Base-by-base conservation (phyloP, 1,140 invertebrate species). In the Ctenoplectra terminalis region DNA sequence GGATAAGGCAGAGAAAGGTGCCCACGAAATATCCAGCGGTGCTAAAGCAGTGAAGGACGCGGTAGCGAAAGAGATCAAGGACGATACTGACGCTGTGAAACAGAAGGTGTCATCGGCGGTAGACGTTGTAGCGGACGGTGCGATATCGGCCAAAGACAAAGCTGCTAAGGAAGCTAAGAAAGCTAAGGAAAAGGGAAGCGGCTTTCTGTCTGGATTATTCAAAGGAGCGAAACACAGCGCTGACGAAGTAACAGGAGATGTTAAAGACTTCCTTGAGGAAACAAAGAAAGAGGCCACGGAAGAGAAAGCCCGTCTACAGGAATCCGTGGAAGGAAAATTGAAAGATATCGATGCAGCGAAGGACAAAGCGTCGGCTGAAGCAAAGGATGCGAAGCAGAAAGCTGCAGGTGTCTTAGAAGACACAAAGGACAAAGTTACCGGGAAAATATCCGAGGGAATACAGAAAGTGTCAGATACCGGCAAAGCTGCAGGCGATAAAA, bases 241-340 rank as follows among this genome's bases (percentile, higher is more conserved):
- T 2, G 91, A 92, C 15, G 91, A 92, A 50, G 84, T 89, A 7
- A 87, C 91, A 0, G 92, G 90, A 13, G 92, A 92, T 0, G 85
- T 92, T 0, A 90, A 90, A 46, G 91, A 94, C 66, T 88, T 90
- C 40, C 17, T 84, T 0, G 90, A 90, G 0, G 84, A 91, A 2
- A 90, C 88, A 0, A 91, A 85, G 9, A 76, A 89, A 8, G 83
- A 88, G 58, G 86, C 84, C n/a, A 50, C 37, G 0, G 23, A 70
- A 5, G 67, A 85, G 6, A 72, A 78, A 75, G 60, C 54, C 1
- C 52, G 75, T 1, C 46, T 37, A 0, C 82, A 69, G 15, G 86
- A 82, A 15, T n/a, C 26, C 8, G 37, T 26, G 8, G 31, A 26
- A 1, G 43, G 34, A 1, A 29, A 31, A 5, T 1, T 73, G 1